A percentile compares a stretch with the other conserved stretches of the same genome.
Evolutionary conservation across 2,113 vertebrate species (phyloP).

Genomic region (Tetrax tetrax): DNA sequence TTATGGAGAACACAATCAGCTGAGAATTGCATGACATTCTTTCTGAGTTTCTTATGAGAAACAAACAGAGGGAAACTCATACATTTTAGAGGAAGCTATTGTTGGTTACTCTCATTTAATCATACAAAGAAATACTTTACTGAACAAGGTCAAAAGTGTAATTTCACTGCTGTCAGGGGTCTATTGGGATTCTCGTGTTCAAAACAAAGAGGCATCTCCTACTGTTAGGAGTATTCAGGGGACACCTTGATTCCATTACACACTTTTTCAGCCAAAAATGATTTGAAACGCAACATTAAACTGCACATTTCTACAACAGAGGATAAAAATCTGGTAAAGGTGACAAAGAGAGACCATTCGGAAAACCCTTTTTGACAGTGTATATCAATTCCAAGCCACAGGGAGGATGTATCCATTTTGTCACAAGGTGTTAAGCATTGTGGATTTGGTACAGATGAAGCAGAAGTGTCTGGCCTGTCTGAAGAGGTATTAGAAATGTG

Average conservation of each 20-base stretch:
- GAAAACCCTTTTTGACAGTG: conserved; percentile 67
- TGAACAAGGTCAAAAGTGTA: conserved; percentile 46
- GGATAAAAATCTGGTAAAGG: conserved; percentile 66
- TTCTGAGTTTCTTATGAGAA: not conserved
- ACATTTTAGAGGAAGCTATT: conserved; percentile 19
- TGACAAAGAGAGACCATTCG: conserved; percentile 62
- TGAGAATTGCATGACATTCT: not conserved
- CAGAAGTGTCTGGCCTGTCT: conserved; percentile 18
- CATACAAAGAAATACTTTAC: conserved; percentile 54
- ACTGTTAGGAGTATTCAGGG: conserved; percentile 57
- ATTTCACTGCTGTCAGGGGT: conserved; percentile 46
- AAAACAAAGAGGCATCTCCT: conserved; percentile 58
- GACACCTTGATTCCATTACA: conserved; percentile 70
- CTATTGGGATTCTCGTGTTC: conserved; percentile 18
- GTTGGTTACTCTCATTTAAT: conserved; percentile 25
- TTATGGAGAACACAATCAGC: not conserved
- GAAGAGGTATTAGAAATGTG: conserved; percentile 61
- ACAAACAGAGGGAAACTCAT: not conserved
- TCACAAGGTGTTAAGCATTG: conserved; percentile 49
- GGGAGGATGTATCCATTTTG: conserved; percentile 45
- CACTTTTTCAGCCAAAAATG: conserved; percentile 66
- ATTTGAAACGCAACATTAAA: conserved; percentile 73
- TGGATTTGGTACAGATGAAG: not conserved
- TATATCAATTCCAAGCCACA: conserved; percentile 61
- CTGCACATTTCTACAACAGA: conserved; percentile 57